Base-by-base conservation (phyloP, 2,113 vertebrate species). In the Polyodon spathula region DNA sequence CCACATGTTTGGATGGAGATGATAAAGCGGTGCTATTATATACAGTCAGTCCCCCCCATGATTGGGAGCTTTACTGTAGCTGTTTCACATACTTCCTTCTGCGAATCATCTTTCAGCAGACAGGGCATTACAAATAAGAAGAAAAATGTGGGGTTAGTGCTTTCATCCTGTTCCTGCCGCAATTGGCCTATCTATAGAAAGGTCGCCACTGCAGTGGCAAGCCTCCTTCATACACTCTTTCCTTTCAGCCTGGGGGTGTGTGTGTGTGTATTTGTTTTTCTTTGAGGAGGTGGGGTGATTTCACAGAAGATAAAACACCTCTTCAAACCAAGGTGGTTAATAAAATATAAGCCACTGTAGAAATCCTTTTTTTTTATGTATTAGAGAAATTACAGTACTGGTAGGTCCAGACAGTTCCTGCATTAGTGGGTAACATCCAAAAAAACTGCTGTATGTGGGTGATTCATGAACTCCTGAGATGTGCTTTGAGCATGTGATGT, bases 1-100 rank as follows among this genome's bases (percentile, higher is more conserved):
- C 86, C 86, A 71, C 78, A 70, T 61, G 0, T 77, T 85, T 90
- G 86, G 87, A 88, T 76, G 66, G 64, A 83, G 82, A 89, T 88
- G 83, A 88, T 52, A 90, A 76, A 57, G 65, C 71, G 54, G 71
- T 65, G 63, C 63, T 41, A 71, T 68, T 79, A 52, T 69, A 27
- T 27, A 37, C 78, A 66, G 59, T 57, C 59, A 38, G 60, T 72
- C 27, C 27, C 27, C 27, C 27, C 27, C 27, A 27, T 78, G 53
- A 37, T 62, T 68, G 63, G 64, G 60, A 56, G 41, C 44, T 58
- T 61, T 27, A 27, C 1, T 1, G 40, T 72, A 82, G 86, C 73
- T 0, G 64, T 84, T 86, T 86, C 84, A 68, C 69, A 59, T 76
- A 80, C 74, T 76, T 64, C 71, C 72, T 80, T 71, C 77, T 72